Evolutionary conservation across 2,113 vertebrate genomes (phyloP).

Genomic region (Rhinopomastus cyanomelas): DNA sequence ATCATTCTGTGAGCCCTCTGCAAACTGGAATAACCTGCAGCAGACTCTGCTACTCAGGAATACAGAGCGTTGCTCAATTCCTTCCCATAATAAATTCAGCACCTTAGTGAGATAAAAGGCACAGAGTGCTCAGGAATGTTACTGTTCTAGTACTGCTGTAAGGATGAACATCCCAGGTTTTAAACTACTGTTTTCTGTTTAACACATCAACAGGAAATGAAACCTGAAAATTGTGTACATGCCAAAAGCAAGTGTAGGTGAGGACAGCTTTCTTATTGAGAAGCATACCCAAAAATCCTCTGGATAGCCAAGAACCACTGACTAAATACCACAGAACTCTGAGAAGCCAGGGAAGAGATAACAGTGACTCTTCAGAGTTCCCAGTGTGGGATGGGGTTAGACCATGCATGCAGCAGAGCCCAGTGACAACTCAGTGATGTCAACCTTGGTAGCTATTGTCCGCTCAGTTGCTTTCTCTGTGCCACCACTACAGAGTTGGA

Average conservation of each 20-base stretch:
- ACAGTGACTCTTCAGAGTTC: constrained; percentile 39
- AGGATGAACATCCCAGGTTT: constrained; percentile 29
- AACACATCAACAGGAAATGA: constrained; percentile 54
- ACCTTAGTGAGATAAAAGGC: neutral
- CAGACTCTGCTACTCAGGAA: neutral
- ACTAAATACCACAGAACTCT: constrained; percentile 23
- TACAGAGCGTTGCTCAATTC: neutral
- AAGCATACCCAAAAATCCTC: constrained; percentile 49
- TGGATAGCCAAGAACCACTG: constrained; percentile 53
- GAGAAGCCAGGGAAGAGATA: constrained; percentile 49
- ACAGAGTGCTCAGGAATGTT: neutral
- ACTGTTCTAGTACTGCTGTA: constrained; percentile 31
- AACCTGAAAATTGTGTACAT: constrained; percentile 17
- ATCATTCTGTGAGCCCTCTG: neutral
- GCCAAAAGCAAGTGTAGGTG: constrained; percentile 59
- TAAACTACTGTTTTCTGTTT: constrained; percentile 54
- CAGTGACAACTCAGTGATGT: constrained; percentile 45
- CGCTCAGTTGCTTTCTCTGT: constrained; percentile 3
- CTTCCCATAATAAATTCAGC: neutral
- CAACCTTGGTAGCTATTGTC: constrained; percentile 6
- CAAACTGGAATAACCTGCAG: neutral
- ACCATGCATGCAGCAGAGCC: neutral
- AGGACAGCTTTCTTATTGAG: constrained; percentile 39
- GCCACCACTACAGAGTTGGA: constrained; percentile 9
- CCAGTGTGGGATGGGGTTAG: constrained; percentile 23